Evolutionary conservation across 2,113 vertebrate genomes (phyloP).

Genomic region (Ursus arctos): DNA sequence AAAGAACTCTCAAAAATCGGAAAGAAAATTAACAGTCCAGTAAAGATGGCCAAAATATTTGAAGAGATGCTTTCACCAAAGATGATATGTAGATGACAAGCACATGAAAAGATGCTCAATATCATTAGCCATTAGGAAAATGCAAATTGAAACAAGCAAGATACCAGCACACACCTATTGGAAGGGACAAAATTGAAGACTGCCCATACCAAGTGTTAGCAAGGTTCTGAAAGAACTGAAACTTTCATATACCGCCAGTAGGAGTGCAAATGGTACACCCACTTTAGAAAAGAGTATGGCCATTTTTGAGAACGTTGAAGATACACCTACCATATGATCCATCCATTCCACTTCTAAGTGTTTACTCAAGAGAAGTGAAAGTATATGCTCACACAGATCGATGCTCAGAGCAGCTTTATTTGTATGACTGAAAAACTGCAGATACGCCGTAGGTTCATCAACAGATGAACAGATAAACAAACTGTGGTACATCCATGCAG

Average conservation of each 20-base stretch:
- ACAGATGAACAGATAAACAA: background rate
- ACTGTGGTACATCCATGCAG: background rate
- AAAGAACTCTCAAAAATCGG: background rate
- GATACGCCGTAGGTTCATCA: background rate
- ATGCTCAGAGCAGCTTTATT: background rate
- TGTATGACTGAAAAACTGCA: background rate
- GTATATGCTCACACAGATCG: background rate
- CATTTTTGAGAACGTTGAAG: background rate
- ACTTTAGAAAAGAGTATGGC: background rate
- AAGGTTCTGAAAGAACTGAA: background rate
- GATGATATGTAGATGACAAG: background rate
- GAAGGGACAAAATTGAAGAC: background rate
- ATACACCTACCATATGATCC: background rate
- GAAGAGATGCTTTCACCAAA: background rate
- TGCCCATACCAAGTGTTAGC: background rate
- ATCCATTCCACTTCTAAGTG: background rate
- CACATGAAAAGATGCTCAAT: background rate
- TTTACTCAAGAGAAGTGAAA: background rate
- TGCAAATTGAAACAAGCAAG: background rate
- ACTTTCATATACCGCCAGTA: background rate
- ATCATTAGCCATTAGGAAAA: background rate
- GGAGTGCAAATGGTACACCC: background rate
- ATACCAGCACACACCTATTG: background rate
- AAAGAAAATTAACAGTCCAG: background rate
- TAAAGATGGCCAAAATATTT: constrained; percentile 28